Evolutionary conservation across 2,797 vertebrate genomes (phyloP), one percentile per base, ranked within the genome.

Genomic region (Eptatretus atami): DNA sequence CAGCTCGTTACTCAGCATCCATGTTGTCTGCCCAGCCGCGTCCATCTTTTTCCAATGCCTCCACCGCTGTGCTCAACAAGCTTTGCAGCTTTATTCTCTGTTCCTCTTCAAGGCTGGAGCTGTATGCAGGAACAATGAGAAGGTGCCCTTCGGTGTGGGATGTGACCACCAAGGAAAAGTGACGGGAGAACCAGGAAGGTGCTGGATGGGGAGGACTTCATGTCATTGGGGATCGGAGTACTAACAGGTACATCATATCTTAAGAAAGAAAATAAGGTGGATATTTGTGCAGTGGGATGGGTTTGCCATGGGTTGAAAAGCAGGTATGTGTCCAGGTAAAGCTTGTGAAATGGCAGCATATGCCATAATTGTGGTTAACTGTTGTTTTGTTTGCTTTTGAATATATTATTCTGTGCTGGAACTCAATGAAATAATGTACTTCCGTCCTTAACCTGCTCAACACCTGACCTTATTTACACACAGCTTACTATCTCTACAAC

Each of bases 61-160:
- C 57, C 57, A n/a, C 57, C 57, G 57, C n/a, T n/a, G 10, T 61
- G 57, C 25, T 61, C 9, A n/a, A 24, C n/a, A 24, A 61, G n/a
- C 9, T 12, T n/a, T 25, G 24, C 57, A 61, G 10, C n/a, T 25
- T n/a, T 61, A 24, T 10, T n/a, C 9, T n/a, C 31, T 44, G 31
- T 44, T 44, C 31, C 31, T 44, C 31, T 44, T 64, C 13, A 67
- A 80, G 78, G 73, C n/a, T 80, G 66, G 79, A 80, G 69, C 71
- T 79, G 14, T 67, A 76, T 53, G 69, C 76, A 72, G 78, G 5
- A 72, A 71, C 65, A 74, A 71, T 3, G 70, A 73, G 44, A 44
- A 63, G 12, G 78, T 80, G 66, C 78, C 78, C 1, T 72, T 73
- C 63, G 77, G 78, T 52, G 79, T 77, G 79, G 79, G 79, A 15